Percentiles rank a stretch among this genome's conserved stretches.
Conservation (phyloP, 2,113 vertebrate genomes). For the Mustelus asterias region DNA sequence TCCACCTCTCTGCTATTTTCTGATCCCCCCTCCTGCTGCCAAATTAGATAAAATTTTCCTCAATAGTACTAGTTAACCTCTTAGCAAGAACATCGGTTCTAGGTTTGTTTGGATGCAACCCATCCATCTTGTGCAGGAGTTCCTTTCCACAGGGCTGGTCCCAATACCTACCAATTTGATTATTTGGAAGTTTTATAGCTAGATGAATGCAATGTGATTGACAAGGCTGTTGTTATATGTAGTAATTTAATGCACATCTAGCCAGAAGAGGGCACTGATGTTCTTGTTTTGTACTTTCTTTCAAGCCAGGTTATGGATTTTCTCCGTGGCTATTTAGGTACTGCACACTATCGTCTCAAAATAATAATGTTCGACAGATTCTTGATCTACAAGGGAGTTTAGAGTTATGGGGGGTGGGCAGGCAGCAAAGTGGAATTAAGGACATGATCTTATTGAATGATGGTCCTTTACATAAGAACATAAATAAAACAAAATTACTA, state of each 20-base stretch:
- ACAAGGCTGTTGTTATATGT: background rate
- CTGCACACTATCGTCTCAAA: background rate
- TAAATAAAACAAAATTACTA: background rate
- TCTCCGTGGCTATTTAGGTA: background rate
- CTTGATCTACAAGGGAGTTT: background rate
- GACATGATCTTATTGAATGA: background rate
- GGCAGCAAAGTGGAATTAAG: background rate
- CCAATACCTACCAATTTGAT: background rate
- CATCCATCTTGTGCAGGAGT: background rate
- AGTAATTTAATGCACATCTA: background rate
- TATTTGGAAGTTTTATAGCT: background rate
- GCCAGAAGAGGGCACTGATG: conserved; percentile 12
- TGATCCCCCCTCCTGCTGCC: background rate
- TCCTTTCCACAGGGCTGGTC: background rate
- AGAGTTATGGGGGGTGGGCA: background rate
- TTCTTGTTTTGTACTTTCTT: background rate
- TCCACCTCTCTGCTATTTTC: background rate
- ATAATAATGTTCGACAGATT: background rate
- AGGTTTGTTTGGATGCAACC: background rate
- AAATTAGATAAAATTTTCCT: background rate
- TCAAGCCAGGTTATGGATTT: background rate
- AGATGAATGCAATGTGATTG: background rate
- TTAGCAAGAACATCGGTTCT: background rate
- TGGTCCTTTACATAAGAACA: too few species aligned
- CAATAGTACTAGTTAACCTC: background rate